Conservation (phyloP, 2,113 vertebrate genomes). For the Brachypodius melanocephalos region DNA sequence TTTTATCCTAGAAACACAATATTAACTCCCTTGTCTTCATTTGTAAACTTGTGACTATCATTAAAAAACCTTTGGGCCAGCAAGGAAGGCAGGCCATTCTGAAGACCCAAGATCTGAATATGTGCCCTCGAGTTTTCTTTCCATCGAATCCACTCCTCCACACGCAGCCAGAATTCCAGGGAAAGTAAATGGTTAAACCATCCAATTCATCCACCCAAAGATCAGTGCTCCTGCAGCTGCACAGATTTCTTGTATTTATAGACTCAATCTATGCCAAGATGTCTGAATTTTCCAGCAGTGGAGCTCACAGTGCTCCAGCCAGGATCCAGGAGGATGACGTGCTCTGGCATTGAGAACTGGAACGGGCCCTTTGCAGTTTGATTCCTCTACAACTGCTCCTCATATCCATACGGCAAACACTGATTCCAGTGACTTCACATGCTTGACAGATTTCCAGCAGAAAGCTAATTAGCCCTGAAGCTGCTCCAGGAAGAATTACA, state of each 20-base stretch:
- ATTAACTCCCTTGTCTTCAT: not conserved
- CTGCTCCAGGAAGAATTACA: not conserved
- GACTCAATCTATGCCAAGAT: not conserved
- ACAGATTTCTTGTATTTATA: not conserved
- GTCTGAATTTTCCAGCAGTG: not conserved
- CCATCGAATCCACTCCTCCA: not conserved
- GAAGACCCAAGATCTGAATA: not conserved
- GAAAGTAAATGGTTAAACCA: not conserved
- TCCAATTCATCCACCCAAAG: not conserved
- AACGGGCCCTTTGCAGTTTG: not conserved
- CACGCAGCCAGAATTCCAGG: not conserved
- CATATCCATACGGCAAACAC: not conserved
- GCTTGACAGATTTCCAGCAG: not conserved
- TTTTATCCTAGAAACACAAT: not conserved
- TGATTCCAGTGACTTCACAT: not conserved
- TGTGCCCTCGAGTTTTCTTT: not conserved
- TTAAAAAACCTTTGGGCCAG: not conserved
- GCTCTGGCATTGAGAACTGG: not conserved
- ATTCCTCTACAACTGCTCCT: not conserved
- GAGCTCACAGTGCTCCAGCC: not conserved
- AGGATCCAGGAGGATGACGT: not conserved
- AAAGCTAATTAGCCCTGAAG: not conserved
- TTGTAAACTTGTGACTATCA: not conserved
- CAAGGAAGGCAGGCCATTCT: not conserved
- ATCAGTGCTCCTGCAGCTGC: accelerated